A percentile compares a stretch with the other conserved stretches of the same genome.
phyloP scores from a whole-genome alignment of 2,113 vertebrate species.

The Aspidoscelis tigris region DNA sequence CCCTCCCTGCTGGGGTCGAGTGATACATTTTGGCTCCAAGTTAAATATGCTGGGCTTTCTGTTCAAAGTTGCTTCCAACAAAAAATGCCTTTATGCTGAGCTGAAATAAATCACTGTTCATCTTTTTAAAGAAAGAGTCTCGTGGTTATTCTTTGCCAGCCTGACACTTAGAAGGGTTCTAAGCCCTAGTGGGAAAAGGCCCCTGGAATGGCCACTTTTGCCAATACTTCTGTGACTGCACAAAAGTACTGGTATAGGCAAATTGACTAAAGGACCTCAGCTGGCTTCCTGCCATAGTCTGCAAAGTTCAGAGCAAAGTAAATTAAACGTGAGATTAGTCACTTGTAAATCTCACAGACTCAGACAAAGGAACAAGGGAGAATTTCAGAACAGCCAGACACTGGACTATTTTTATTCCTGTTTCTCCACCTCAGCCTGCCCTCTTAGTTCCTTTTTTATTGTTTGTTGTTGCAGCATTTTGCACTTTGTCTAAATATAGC shows the following conservation, averaged over 20 bases:
- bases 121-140: too few species aligned
- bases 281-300: neutral
- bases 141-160: too few species aligned
- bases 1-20: too few species aligned
- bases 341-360: neutral
- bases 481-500: conserved; percentile 13
- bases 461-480: conserved; percentile 5
- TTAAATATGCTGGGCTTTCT: too few species aligned
- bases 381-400: neutral
- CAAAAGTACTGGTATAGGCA: neutral
- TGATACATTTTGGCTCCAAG: too few species aligned
- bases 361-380: neutral
- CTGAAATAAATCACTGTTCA: too few species aligned
- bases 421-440: neutral
- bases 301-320: neutral
- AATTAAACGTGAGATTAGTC: neutral
- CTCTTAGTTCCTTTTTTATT: conserved; percentile 10
- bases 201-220: too few species aligned
- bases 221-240: neutral
- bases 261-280: neutral
- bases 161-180: too few species aligned
- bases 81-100: too few species aligned
- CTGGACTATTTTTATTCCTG: neutral
- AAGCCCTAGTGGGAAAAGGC: too few species aligned
- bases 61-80: too few species aligned